A percentile compares a stretch with the other conserved stretches of the same genome.
Evolutionary conservation across 2,113 vertebrate species (phyloP).

Genomic region (Leptodactylus fuscus): DNA sequence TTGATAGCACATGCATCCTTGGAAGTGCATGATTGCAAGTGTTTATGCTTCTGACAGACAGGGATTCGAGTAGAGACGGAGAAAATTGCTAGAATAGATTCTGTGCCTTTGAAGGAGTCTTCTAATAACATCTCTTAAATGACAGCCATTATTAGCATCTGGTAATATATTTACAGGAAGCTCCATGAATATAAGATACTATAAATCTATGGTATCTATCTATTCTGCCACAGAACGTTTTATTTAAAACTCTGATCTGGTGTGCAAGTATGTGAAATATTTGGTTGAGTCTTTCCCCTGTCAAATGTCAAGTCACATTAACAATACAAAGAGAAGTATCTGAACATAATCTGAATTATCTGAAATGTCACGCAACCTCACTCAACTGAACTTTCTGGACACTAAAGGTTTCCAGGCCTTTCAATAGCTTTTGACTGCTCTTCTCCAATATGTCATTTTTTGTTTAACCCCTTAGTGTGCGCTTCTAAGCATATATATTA

Average conservation of each 20-base stretch:
- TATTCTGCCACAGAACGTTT: not conserved
- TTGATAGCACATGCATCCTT: constrained; percentile 81
- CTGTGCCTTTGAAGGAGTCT: constrained; percentile 71
- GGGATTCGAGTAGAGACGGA: constrained; percentile 81
- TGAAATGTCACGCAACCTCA: constrained; percentile 58
- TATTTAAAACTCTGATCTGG: constrained; percentile 28
- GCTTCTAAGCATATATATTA: too few relatives aligned
- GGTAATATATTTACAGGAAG: not conserved
- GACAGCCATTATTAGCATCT: not conserved
- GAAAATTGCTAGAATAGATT: constrained; percentile 76
- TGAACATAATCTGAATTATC: constrained; percentile 52
- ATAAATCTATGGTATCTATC: not conserved
- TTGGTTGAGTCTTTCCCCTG: constrained; percentile 44
- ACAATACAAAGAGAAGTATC: constrained; percentile 51
- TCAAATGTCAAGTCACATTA: constrained; percentile 59
- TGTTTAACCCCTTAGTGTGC: not conserved
- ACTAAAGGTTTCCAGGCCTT: constrained; percentile 45
- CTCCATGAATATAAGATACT: not conserved
- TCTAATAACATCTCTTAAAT: not conserved
- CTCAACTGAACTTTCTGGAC: constrained; percentile 52
- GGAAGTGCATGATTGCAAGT: constrained; percentile 83
- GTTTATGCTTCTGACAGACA: constrained; percentile 85
- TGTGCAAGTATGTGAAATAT: constrained; percentile 57
- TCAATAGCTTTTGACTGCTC: not conserved
- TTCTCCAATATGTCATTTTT: constrained; percentile 16